Evolutionary conservation across 2,888 invertebrate genomes (phyloP), one percentile per base, ranked within the genome.

Genomic region (Synanthedon andrenaeformis): DNA sequence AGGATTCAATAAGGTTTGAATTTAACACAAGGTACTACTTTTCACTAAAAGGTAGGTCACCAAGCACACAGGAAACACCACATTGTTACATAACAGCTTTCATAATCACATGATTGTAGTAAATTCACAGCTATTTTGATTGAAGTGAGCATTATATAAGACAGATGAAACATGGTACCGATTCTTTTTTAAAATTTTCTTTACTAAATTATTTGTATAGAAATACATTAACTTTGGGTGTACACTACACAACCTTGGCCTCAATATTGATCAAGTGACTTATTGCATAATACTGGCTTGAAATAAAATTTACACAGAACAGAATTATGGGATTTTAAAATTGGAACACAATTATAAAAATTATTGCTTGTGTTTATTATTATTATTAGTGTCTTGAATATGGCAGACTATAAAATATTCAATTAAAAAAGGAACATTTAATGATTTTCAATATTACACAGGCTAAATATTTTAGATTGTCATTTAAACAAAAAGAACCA

Each of bases 81-180:
- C 63, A 65, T 62, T 62, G 75, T 84, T 82, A 80, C 72, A 82
- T 83, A 85, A 83, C 75, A 75, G 67, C 65, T 71, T 58, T 70
- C 62, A 63, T 62, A 69, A 76, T 79, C 82, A 84, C 80, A 82
- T 77, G 79, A 76, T 76, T 76, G 65, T 56, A 67, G 64, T 72
- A 61, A 73, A 69, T 75, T 70, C 74, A 77, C 75, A 71, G 69
- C 63, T 71, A 65, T 61, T 58, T 35, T 63, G 64, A 67, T 62
- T n/a, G n/a, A n/a, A n/a, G 59, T 65, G 62, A 69, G 65, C 63
- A 62, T 71, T 64, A 69, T 65, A 72, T 59, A 66, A 66, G 58
- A 62, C 61, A 59, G 57, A 59, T 67, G 65, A 59, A 64, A 65
- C 63, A 68, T 62, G 65, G 62, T 71, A 67, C 70, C 70, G 12